These are phyloP conservation scores for Tachysurus fulvidraco DNA, from an alignment of 2,113 vertebrate genomes.

Conservation along the genomic window DNA sequence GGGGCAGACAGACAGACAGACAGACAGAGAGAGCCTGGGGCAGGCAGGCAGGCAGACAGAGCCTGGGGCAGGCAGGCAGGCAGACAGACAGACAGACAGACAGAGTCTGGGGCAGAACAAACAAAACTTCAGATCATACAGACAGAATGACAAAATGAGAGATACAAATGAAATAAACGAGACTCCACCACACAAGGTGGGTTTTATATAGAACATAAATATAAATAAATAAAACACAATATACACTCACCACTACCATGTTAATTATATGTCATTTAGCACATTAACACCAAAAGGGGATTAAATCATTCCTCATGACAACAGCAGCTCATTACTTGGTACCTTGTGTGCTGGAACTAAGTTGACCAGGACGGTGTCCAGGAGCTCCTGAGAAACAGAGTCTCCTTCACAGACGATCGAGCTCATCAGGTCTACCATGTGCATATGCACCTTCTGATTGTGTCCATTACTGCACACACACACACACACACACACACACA, in stretches of 20 bases:
- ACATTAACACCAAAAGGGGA: neutral
- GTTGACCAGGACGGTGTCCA: slow-evolving; percentile 97
- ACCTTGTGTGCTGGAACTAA: slow-evolving; percentile 98
- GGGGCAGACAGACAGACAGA: too few relatives aligned
- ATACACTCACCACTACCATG: neutral
- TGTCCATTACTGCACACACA: slow-evolving; percentile 86
- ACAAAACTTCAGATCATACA: neutral
- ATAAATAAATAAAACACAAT: neutral
- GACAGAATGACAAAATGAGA: neutral
- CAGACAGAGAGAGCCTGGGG: too few relatives aligned
- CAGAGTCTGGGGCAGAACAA: neutral
- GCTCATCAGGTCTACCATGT: slow-evolving; percentile 99
- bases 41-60: too few relatives aligned
- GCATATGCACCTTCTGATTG: slow-evolving; percentile 99
- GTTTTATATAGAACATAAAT: too few relatives aligned
- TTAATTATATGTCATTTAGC: neutral
- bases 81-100: too few relatives aligned
- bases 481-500: slow-evolving; percentile 7
- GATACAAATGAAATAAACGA: neutral
- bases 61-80: too few relatives aligned
- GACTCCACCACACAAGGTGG: neutral
- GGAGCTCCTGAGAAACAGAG: slow-evolving; percentile 94
- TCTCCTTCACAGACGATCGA: slow-evolving; percentile 98
- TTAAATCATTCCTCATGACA: neutral
- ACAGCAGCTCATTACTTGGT: slow-evolving; percentile 15